A percentile compares a stretch with the other conserved stretches of the same genome.
phyloP scores from a whole-genome alignment of 2,113 vertebrate genomes.

The Prinia subflava region DNA sequence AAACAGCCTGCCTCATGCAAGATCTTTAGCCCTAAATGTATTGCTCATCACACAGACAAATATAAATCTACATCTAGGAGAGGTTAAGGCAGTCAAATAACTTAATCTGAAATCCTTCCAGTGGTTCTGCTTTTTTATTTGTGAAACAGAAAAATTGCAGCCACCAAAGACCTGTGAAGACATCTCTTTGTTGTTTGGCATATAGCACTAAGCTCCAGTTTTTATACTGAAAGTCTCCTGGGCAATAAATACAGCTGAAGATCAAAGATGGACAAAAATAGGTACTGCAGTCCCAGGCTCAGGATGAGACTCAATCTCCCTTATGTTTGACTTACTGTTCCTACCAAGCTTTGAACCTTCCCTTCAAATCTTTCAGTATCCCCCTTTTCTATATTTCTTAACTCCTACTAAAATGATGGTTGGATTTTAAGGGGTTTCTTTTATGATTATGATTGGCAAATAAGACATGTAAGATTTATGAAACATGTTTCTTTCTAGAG shows the following conservation, averaged over 20 bases:
- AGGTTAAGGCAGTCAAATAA: background rate
- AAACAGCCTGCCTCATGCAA: background rate
- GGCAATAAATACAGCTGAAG: background rate
- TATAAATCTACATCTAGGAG: background rate
- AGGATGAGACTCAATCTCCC: background rate
- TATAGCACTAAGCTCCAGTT: background rate
- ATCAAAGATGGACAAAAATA: background rate
- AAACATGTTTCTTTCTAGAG: background rate
- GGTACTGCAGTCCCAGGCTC: background rate
- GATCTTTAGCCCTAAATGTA: background rate
- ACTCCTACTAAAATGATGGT: background rate
- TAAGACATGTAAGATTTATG: background rate
- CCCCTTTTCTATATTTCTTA: background rate
- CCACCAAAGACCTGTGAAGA: background rate
- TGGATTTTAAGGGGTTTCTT: background rate
- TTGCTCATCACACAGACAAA: background rate
- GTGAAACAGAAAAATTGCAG: background rate
- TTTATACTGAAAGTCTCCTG: background rate
- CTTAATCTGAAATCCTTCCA: background rate
- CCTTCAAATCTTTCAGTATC: background rate
- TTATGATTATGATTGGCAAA: background rate
- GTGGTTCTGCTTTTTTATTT: background rate
- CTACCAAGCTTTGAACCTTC: background rate
- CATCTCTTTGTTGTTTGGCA: background rate
- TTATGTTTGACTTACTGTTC: background rate